These are phyloP conservation scores for Drosophila ogumai DNA, from an alignment of 1,140 invertebrate species.

Conservation along the genomic window DNA sequence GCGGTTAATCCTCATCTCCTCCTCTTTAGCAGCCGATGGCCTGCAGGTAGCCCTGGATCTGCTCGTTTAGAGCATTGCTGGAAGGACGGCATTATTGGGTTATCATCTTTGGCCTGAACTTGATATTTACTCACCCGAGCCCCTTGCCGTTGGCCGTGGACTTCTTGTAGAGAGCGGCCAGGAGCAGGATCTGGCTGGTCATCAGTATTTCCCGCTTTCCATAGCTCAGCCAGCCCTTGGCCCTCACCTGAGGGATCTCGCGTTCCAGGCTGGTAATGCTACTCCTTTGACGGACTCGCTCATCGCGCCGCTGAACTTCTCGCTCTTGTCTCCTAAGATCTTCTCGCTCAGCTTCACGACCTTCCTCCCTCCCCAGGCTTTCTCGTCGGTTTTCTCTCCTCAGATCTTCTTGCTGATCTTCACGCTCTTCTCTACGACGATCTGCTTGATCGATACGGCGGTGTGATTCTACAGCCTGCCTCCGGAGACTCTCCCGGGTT, in stretches of 20 bases:
- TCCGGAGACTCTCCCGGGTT: not conserved
- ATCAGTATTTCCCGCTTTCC: conserved; percentile 53
- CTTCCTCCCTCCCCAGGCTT: not conserved
- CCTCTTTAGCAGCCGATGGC: conserved; percentile 44
- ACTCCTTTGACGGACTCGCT: not conserved
- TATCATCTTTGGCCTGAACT: not conserved
- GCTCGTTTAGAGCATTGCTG: conserved; percentile 41
- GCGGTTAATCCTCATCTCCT: conserved; percentile 11
- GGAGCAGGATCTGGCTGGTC: conserved; percentile 46
- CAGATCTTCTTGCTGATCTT: not conserved
- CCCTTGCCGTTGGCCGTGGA: conserved; percentile 50
- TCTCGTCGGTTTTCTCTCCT: not conserved
- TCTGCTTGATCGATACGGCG: not conserved
- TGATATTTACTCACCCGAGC: conserved; percentile 36
- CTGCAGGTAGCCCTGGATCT: conserved; percentile 52
- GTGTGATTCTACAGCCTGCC: not conserved
- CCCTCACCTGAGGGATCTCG: not conserved
- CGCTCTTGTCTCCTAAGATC: not conserved
- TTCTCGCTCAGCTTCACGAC: not conserved
- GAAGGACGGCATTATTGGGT: not conserved
- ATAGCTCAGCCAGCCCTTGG: conserved; percentile 31
- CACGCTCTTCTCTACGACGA: not conserved
- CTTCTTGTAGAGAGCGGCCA: conserved; percentile 56
- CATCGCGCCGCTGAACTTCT: not conserved
- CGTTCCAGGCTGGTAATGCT: not conserved